Conservation (phyloP, 2,888 invertebrate species). For the Volucella zonaria region DNA sequence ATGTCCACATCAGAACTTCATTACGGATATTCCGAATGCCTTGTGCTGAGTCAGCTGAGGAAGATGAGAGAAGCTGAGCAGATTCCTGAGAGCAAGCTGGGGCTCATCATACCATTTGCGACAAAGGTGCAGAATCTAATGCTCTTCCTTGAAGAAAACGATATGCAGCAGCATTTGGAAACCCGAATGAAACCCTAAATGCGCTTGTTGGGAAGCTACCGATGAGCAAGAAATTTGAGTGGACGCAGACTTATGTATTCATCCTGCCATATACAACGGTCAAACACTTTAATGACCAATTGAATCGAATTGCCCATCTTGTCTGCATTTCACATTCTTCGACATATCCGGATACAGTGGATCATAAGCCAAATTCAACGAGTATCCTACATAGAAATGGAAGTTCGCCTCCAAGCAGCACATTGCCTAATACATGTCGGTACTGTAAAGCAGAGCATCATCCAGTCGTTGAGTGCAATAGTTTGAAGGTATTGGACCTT, state of each 20-base stretch:
- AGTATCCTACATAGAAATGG: conserved; percentile 1
- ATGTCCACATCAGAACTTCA: too few relatives aligned
- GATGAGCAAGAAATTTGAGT: conserved; percentile 40
- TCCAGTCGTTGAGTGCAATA: too few relatives aligned
- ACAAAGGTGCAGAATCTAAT: conserved; percentile 17
- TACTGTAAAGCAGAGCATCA: background rate
- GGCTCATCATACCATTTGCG: too few relatives aligned
- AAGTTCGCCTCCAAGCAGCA: background rate
- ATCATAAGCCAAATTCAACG: background rate
- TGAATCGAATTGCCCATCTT: conserved; percentile 4
- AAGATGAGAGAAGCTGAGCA: conserved; percentile 23
- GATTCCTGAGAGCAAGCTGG: conserved; percentile 43
- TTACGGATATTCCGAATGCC: conserved; percentile 21
- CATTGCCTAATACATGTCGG: background rate
- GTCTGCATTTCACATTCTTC: background rate
- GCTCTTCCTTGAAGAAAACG: conserved; percentile 28
- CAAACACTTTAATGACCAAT: conserved; percentile 22
- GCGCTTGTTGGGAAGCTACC: conserved; percentile 38
- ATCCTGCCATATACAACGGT: conserved; percentile 23
- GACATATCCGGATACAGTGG: background rate
- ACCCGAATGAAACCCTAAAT: conserved; percentile 25
- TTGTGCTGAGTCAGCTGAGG: conserved; percentile 11
- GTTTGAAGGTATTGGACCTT: background rate
- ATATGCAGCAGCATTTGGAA: conserved; percentile 33
- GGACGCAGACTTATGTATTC: conserved; percentile 11